Conservation (phyloP, 1,140 invertebrate species). For the Augochlora pura region DNA sequence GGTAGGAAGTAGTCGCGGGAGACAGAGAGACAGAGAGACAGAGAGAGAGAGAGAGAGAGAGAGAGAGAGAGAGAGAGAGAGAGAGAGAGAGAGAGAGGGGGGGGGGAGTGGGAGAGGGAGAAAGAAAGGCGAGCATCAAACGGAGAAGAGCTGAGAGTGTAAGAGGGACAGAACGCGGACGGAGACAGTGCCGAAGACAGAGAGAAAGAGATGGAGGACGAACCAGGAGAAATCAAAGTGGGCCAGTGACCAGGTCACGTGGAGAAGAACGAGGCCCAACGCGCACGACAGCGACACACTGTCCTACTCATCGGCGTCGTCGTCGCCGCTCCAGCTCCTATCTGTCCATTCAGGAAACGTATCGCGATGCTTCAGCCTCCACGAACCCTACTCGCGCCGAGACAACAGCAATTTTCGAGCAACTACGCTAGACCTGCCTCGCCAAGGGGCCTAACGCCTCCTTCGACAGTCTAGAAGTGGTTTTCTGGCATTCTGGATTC, state of each 20-base stretch:
- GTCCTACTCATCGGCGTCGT: constrained; percentile 76
- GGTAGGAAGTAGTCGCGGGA: constrained; percentile 7
- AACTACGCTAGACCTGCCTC: too few relatives aligned
- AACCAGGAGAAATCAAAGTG: constrained; percentile 76
- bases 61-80: constrained; percentile 35
- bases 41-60: constrained; percentile 20
- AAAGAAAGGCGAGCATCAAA: constrained; percentile 4
- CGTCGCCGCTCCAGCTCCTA: constrained; percentile 57
- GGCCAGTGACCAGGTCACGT: constrained; percentile 79
- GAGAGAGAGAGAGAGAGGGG: constrained; percentile 28
- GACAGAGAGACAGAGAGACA: background rate
- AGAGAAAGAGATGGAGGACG: constrained; percentile 26
- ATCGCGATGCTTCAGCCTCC: constrained; percentile 54
- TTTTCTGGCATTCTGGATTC: too few relatives aligned
- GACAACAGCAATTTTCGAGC: background rate
- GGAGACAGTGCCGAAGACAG: constrained; percentile 7
- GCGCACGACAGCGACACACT: constrained; percentile 78
- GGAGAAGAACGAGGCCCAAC: constrained; percentile 76
- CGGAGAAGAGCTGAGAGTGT: background rate
- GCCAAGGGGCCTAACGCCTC: too few relatives aligned
- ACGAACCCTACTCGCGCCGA: background rate
- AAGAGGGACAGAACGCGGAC: constrained; percentile 8
- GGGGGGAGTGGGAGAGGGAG: constrained; percentile 35
- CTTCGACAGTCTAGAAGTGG: too few relatives aligned
- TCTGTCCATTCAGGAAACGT: constrained; percentile 73